Evolutionary conservation across 2,113 vertebrate species (phyloP).

Genomic region (Lutjanus erythropterus): DNA sequence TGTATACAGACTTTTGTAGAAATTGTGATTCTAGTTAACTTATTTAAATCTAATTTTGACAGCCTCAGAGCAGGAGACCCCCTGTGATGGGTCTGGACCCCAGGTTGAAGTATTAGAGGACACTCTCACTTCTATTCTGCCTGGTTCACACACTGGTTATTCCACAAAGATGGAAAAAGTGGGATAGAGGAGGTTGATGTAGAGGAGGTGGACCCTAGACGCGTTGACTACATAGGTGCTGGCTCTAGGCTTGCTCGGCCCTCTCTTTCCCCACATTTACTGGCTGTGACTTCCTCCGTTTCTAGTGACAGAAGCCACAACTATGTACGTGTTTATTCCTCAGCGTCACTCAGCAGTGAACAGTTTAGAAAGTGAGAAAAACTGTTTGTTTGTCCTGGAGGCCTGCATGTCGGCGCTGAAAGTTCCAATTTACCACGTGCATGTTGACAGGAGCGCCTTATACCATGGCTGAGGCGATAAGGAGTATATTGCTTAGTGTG

Average conservation of each 20-base stretch:
- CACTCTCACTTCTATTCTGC: constrained; percentile 7
- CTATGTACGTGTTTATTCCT: constrained; percentile 70
- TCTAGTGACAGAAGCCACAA: constrained; percentile 74
- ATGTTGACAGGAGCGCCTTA: background rate
- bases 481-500: background rate
- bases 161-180: constrained; percentile 14
- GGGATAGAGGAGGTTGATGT: background rate
- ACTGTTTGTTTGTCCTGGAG: constrained; percentile 11
- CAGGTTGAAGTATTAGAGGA: too few species aligned
- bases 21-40: too few species aligned
- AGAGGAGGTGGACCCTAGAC: constrained; percentile 1
- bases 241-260: constrained; percentile 22
- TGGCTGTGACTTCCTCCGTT: constrained; percentile 72
- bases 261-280: constrained; percentile 53
- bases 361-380: constrained; percentile 54
- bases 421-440: constrained; percentile 24
- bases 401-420: constrained; percentile 11
- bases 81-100: too few species aligned
- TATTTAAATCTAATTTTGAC: too few species aligned
- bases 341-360: constrained; percentile 51
- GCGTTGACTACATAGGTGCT: constrained; percentile 29
- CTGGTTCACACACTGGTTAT: constrained; percentile 3
- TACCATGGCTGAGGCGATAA: background rate
- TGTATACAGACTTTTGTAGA: too few species aligned
- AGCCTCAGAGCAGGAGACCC: too few species aligned